Conservation (phyloP, 2,113 vertebrate species). For the Syngnathus scovelli region DNA sequence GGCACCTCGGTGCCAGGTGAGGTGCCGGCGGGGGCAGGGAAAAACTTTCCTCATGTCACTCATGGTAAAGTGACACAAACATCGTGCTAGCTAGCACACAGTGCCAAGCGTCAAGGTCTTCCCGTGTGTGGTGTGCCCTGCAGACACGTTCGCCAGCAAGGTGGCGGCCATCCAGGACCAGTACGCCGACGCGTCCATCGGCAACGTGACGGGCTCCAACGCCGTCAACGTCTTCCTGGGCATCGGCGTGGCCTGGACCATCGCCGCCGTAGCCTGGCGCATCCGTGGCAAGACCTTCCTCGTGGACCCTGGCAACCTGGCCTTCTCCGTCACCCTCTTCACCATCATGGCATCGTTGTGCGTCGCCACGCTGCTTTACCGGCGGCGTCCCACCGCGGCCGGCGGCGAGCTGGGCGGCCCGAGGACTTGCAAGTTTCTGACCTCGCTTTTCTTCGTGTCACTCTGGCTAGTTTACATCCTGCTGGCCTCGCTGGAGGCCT, state of each 20-base stretch:
- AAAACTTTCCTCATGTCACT: no score
- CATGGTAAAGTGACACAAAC: no score
- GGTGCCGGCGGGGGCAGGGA: no score
- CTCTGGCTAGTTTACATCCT: slow-evolving; percentile 79
- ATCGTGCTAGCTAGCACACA: no score
- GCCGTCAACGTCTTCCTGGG: slow-evolving; percentile 81
- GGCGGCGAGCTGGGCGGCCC: slow-evolving; percentile 78
- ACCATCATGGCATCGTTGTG: slow-evolving; percentile 70
- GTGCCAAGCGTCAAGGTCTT: no score
- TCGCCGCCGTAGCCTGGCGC: slow-evolving; percentile 74
- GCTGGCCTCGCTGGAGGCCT: slow-evolving; percentile 75
- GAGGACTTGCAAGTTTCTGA: slow-evolving; percentile 71
- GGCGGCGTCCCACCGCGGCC: slow-evolving; percentile 64
- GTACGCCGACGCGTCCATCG: slow-evolving; percentile 79
- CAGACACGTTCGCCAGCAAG: slow-evolving; percentile 80
- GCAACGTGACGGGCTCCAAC: slow-evolving; percentile 79
- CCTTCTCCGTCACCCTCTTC: slow-evolving; percentile 79
- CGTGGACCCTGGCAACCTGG: slow-evolving; percentile 76
- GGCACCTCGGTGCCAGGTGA: slow-evolving; percentile 79
- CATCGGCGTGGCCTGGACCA: slow-evolving; percentile 79
- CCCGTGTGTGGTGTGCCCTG: background rate
- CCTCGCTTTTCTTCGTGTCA: slow-evolving; percentile 64
- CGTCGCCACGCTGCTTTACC: slow-evolving; percentile 70
- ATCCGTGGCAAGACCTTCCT: slow-evolving; percentile 64
- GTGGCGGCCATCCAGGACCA: slow-evolving; percentile 82